Evolutionary conservation across 2,888 invertebrate genomes (phyloP), one percentile per base, ranked within the genome.

Genomic region (Tubulanus polymorphus): DNA sequence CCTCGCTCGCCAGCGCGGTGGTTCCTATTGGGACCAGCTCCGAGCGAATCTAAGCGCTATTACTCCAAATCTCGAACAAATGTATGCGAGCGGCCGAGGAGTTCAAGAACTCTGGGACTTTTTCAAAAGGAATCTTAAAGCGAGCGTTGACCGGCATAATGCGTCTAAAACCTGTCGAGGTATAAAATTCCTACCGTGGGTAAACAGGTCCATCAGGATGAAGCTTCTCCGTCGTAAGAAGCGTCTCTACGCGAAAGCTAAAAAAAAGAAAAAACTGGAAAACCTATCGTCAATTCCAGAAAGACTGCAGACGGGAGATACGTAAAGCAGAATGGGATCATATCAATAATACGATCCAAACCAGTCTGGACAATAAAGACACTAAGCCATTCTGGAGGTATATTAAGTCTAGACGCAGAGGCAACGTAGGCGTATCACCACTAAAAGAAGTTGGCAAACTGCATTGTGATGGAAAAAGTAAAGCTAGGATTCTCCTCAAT

Each of bases 301-400:
- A n/a, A n/a, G n/a, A n/a, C n/a, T n/a, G n/a, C n/a, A n/a, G n/a
- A n/a, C n/a, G n/a, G n/a, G n/a, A n/a, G n/a, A n/a, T n/a, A n/a
- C n/a, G n/a, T n/a, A n/a, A n/a, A n/a, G n/a, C n/a, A n/a, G n/a
- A n/a, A n/a, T n/a, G n/a, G n/a, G n/a, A n/a, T n/a, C n/a, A n/a
- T n/a, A n/a, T n/a, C n/a, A n/a, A n/a, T n/a, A n/a, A n/a, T n/a
- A n/a, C n/a, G n/a, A n/a, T n/a, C n/a, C n/a, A n/a, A n/a, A n/a
- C n/a, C n/a, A n/a, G n/a, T n/a, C n/a, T n/a, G n/a, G 55, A 56
- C 15, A 48, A 61, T 8, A 54, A 60, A 2, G 57, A 62, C 51
- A 26, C 59, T 8, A 59, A 62, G 48, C 23, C 59, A 6, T 62
- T 61, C 26, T 63, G 59, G 57, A 37, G 53, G 8, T 60, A 60